Evolutionary conservation across 2,888 invertebrate species (phyloP).

Genomic region (Pantelozetes paolii): DNA sequence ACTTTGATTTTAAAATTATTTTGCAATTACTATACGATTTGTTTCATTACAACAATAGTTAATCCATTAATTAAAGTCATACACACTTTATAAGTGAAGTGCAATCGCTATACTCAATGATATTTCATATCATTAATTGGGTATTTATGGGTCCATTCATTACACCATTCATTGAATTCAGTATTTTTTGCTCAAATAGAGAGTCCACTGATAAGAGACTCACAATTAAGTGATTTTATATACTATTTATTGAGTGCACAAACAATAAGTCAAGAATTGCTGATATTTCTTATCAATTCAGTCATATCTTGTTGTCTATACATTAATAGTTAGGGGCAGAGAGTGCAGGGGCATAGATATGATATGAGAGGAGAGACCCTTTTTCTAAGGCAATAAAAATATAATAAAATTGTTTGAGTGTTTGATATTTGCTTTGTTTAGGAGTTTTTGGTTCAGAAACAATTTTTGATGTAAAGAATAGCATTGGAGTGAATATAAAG

Average conservation of each 20-base stretch:
- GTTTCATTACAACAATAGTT: slow-evolving; percentile 22
- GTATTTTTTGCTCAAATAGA: background rate
- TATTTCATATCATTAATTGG: background rate
- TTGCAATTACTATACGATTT: no score
- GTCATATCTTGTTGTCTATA: no score
- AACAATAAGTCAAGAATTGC: slow-evolving; percentile 19
- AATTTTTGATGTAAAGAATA: no score
- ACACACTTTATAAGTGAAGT: slow-evolving; percentile 21
- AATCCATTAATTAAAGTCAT: slow-evolving; percentile 24
- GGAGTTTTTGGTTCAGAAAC: no score
- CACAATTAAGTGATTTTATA: slow-evolving; percentile 3
- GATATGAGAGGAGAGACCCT: no score
- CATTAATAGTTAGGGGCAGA: no score
- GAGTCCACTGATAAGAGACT: background rate
- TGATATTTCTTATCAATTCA: slow-evolving; percentile 12
- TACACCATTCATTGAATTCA: background rate
- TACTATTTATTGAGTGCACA: slow-evolving; percentile 34
- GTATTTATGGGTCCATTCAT: background rate
- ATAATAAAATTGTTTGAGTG: no score
- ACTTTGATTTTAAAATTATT: no score
- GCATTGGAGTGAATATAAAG: no score
- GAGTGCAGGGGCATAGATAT: no score
- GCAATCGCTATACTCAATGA: background rate
- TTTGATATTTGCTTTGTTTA: no score
- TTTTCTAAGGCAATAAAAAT: no score